A percentile compares a stretch with the other conserved stretches of the same genome.
Conservation (phyloP, 2,113 vertebrate species). For the Nansenia antarctica region DNA sequence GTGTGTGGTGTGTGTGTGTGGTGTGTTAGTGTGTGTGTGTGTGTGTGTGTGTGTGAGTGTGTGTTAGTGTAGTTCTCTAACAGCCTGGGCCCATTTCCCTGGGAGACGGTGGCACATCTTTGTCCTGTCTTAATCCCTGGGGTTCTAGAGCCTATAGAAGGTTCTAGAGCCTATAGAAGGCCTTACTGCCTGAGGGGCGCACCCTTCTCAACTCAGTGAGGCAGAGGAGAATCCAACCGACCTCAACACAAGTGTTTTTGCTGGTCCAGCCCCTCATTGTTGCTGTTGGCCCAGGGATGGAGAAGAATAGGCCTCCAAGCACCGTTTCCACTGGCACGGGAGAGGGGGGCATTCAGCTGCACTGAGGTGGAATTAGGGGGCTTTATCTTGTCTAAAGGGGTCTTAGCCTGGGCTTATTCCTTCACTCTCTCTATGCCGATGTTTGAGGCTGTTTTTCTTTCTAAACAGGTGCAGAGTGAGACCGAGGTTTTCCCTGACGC, state of each 20-base stretch:
- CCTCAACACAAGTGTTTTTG: conserved; percentile 15
- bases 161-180: too few relatives aligned
- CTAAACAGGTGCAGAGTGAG: conserved; percentile 11
- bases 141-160: too few relatives aligned
- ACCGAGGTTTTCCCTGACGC: not conserved
- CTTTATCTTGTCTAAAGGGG: conserved; percentile 31
- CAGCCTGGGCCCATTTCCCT: too few relatives aligned
- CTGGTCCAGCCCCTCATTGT: conserved; percentile 19
- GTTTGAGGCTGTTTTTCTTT: conserved; percentile 17
- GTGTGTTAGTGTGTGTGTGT: not conserved
- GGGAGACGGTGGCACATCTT: conserved; percentile 5
- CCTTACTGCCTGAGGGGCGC: conserved; percentile 8
- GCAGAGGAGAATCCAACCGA: not conserved
- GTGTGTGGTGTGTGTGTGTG: conserved; percentile 17
- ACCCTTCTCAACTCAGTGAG: conserved; percentile 11
- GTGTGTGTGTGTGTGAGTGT: conserved; percentile 11
- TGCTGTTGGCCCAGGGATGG: conserved; percentile 14
- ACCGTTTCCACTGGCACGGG: not conserved
- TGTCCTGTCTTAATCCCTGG: conserved; percentile 32
- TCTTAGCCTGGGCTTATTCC: conserved; percentile 25
- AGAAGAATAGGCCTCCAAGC: not conserved
- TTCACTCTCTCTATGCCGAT: not conserved
- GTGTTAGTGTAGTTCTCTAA: too few relatives aligned
- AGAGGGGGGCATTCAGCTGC: conserved; percentile 22
- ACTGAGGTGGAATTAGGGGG: conserved; percentile 32